phyloP scores from a whole-genome alignment of 2,113 vertebrate genomes.

The Sphaerodactylus townsendi region DNA sequence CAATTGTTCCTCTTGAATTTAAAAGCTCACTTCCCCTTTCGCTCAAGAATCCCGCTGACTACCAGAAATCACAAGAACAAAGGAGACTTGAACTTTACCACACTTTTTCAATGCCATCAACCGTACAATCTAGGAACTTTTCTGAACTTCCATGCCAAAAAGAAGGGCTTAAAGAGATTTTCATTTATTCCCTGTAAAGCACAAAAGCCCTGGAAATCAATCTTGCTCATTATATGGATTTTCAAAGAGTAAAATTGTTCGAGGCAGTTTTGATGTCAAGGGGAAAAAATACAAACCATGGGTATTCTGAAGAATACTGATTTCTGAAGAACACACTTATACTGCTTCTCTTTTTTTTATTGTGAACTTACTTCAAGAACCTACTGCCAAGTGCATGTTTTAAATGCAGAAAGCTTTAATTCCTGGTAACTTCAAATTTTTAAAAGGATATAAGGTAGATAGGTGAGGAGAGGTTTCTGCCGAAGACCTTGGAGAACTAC shows the following conservation, averaged over 20 bases:
- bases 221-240: neutral
- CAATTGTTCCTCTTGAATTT: neutral
- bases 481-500: too few relatives aligned
- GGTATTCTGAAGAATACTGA: too few relatives aligned
- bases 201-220: conserved; percentile 22
- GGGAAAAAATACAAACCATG: too few relatives aligned
- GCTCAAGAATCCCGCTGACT: neutral
- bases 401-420: too few relatives aligned
- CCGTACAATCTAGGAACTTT: neutral
- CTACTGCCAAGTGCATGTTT: too few relatives aligned
- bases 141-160: conserved; percentile 30
- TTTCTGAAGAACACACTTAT: too few relatives aligned
- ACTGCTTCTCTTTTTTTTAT: too few relatives aligned
- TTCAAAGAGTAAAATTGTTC: neutral
- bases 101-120: neutral
- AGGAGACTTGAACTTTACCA: conserved; percentile 21
- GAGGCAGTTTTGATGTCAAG: neutral
- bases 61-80: conserved; percentile 5
- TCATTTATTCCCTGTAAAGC: conserved; percentile 3
- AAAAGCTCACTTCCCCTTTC: conserved; percentile 15
- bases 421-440: too few relatives aligned
- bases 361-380: too few relatives aligned
- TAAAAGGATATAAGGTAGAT: neutral
- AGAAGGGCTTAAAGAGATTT: conserved; percentile 33
- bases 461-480: too few relatives aligned